These are phyloP conservation scores for Sebastes jordani DNA, from an alignment of 2,797 vertebrate genomes.

Conservation along the genomic window DNA sequence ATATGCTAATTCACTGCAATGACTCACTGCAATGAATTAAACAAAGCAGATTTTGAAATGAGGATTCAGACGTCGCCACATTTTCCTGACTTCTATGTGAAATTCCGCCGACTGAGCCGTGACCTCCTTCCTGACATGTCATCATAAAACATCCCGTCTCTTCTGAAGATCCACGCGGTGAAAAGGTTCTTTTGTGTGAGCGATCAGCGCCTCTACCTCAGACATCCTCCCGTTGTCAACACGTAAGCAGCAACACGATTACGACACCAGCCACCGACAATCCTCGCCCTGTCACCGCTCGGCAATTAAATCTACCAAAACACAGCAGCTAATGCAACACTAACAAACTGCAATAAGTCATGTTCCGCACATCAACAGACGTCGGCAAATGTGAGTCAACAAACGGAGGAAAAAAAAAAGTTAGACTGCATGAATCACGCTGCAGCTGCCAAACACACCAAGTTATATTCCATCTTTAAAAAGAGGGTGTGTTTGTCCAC, in stretches of 20 bases:
- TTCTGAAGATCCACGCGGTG: background rate
- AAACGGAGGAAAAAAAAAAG: background rate
- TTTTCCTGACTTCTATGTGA: slow-evolving; percentile 12
- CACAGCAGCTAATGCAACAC: slow-evolving; percentile 8
- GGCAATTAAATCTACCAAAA: slow-evolving; percentile 32
- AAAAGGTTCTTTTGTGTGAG: slow-evolving; percentile 62
- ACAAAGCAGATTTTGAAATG: background rate
- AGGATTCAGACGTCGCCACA: background rate
- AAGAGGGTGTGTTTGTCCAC: slow-evolving; percentile 8
- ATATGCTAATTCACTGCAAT: slow-evolving; percentile 38
- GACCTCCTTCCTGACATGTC: slow-evolving; percentile 31
- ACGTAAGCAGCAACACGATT: slow-evolving; percentile 19
- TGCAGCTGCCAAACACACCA: slow-evolving; percentile 26
- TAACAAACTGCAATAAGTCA: slow-evolving; percentile 15
- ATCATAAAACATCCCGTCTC: slow-evolving; percentile 32
- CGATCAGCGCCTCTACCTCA: slow-evolving; percentile 4
- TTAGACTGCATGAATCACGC: slow-evolving; percentile 19
- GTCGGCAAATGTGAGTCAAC: slow-evolving; percentile 18
- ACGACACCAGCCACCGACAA: slow-evolving; percentile 20
- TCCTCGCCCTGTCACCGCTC: slow-evolving; percentile 34
- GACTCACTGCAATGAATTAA: slow-evolving; percentile 13
- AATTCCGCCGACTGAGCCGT: slow-evolving; percentile 25
- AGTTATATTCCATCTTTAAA: background rate
- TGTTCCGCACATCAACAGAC: slow-evolving; percentile 2
- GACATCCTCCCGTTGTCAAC: slow-evolving; percentile 47